Conservation (phyloP, 2,113 vertebrate species). For the Pelmatolapia mariae region DNA sequence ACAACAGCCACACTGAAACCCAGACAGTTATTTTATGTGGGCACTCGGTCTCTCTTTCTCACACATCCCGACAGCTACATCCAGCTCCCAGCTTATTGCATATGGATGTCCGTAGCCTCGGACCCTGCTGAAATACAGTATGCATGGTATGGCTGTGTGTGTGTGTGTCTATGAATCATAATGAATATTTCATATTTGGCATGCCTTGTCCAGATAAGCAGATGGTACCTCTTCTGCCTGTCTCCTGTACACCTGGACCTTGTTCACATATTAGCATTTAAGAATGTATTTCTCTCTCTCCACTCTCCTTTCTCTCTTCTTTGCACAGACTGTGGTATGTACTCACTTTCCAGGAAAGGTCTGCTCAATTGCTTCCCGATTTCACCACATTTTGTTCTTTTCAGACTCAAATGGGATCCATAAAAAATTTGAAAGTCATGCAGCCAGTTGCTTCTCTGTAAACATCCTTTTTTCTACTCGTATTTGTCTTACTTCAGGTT, state of each 20-base stretch:
- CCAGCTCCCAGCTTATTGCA: constrained; percentile 9
- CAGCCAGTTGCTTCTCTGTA: not conserved
- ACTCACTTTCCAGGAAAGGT: not conserved
- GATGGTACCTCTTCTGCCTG: constrained; percentile 46
- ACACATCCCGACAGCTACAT: not conserved
- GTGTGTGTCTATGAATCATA: constrained; percentile 28
- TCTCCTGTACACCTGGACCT: constrained; percentile 53
- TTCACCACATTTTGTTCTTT: not conserved
- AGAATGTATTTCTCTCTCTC: not conserved
- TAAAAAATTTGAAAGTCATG: not conserved
- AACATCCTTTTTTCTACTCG: not conserved
- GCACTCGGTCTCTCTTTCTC: not conserved
- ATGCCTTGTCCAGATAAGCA: constrained; percentile 49
- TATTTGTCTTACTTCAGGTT: not conserved
- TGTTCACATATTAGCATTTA: constrained; percentile 23
- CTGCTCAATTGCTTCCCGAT: not conserved
- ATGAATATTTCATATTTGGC: constrained; percentile 59
- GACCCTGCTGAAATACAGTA: constrained; percentile 8
- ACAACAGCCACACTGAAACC: not conserved
- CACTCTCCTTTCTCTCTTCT: not conserved
- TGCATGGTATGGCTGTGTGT: constrained; percentile 1
- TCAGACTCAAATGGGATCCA: not conserved
- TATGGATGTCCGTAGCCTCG: constrained; percentile 22
- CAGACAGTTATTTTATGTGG: constrained; percentile 3
- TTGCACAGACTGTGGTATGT: not conserved